Evolutionary conservation across 2,888 invertebrate species (phyloP).

Genomic region (Clanis bilineata): DNA sequence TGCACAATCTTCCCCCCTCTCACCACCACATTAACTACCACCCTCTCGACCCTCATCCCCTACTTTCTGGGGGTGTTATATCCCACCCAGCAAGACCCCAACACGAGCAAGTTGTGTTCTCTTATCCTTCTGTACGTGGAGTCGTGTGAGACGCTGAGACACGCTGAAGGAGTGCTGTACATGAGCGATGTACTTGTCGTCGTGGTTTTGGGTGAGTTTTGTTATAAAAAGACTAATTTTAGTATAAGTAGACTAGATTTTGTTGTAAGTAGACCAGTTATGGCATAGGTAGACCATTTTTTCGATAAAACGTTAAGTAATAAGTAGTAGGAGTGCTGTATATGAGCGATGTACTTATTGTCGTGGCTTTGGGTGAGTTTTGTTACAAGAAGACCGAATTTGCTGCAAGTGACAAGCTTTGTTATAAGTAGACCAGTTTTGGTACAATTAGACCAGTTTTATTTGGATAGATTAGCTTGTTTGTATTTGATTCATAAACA

Average conservation of each 20-base stretch:
- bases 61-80: slow-evolving; percentile 40
- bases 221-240: neutral
- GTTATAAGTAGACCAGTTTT: no score
- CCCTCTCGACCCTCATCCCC: slow-evolving; percentile 39
- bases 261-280: no score
- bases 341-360: slow-evolving; percentile 33
- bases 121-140: slow-evolving; percentile 56
- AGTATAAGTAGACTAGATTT: neutral
- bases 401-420: neutral
- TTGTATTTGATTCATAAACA: no score
- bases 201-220: slow-evolving; percentile 34
- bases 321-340: slow-evolving; percentile 51
- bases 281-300: no score
- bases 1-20: slow-evolving; percentile 44
- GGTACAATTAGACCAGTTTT: no score
- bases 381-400: neutral
- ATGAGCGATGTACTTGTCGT: slow-evolving; percentile 34
- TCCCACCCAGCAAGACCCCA: slow-evolving; percentile 21
- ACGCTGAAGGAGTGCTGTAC: slow-evolving; percentile 52
- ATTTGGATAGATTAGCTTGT: no score
- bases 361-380: slow-evolving; percentile 35
- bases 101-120: slow-evolving; percentile 37
- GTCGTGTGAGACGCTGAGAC: slow-evolving; percentile 52
- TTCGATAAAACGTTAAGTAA: no score
- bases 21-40: slow-evolving; percentile 36